Evolutionary conservation across 2,797 vertebrate species (phyloP).

Genomic region (Ammospiza maritima): DNA sequence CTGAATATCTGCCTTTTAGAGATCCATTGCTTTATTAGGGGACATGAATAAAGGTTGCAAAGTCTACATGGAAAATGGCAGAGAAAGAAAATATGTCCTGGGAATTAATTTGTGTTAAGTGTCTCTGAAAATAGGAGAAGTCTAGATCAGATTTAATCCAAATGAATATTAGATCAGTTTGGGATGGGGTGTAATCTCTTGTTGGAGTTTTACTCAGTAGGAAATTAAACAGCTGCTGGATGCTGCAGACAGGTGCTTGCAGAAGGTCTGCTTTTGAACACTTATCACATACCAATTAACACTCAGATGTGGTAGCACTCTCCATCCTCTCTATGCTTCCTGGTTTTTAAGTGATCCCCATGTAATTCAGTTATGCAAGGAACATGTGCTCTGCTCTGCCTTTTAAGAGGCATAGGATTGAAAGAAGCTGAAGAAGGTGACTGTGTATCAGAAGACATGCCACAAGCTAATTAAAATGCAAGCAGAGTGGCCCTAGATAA

Average conservation of each 20-base stretch:
- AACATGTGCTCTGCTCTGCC: not conserved
- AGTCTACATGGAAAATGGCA: not conserved
- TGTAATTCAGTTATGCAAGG: not conserved
- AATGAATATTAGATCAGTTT: not conserved
- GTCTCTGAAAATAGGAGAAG: not conserved
- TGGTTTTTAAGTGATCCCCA: not conserved
- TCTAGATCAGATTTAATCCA: not conserved
- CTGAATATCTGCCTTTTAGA: not conserved
- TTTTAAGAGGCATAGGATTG: not conserved
- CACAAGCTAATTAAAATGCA: not conserved
- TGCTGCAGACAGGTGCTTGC: slow-evolving; percentile 34
- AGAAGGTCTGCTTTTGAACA: slow-evolving; percentile 14
- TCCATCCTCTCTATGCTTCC: not conserved
- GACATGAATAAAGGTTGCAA: not conserved
- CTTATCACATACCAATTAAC: slow-evolving; percentile 17
- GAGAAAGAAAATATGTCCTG: not conserved
- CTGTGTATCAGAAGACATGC: not conserved
- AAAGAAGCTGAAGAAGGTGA: not conserved
- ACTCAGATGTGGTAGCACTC: slow-evolving; percentile 10
- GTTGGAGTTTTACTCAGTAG: not conserved
- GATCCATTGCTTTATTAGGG: not conserved
- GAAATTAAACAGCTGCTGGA: not conserved
- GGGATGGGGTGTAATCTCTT: slow-evolving; percentile 2
- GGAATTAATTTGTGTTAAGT: not conserved
- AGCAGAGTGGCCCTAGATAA: not conserved